Base-by-base conservation (phyloP, 1,140 invertebrate genomes). In the Drosophila nigromelanica region DNA sequence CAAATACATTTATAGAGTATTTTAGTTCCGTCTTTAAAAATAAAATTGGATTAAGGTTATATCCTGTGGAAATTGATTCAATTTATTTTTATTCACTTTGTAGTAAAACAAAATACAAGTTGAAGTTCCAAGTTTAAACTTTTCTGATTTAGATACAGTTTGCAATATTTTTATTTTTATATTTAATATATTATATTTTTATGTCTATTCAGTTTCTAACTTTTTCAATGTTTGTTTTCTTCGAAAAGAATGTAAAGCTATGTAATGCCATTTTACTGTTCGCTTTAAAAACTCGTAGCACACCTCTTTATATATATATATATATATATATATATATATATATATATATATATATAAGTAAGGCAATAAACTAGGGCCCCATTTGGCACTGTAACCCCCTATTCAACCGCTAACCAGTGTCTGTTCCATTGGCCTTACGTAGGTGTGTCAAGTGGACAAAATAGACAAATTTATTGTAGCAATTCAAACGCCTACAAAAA, bases 401-500 rank as follows among this genome's bases (percentile, higher is more conserved):
- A 61, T 43, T 60, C 39, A 40, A 11, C 33, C 39, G 58, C 50
- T 55, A 63, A 43, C 39, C 14, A 48, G 15, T 24, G 50, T 51
- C 43, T 43, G 50, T 42, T 21, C 60, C 33, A 50, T 35, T 43
- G 14, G 35, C 21, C 15, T 72, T 42, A 69, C 52, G 83, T 87
- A 82, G 82, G 82, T 82, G 82, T 79, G 83, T 73, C 82, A 77
- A 78, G 70, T 87, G 67, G 67, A 86, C 76, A 51, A 86, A 85
- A 85, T 71, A 67, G 60, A 78, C 68, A 63, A 79, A 87, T 77
- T 85, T 72, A 76, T 87, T 82, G 74, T 62, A 24, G 64, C 71
- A 82, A 67, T 75, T 80, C 50, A 18, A 39, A 51, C 61, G 78
- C 82, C 10, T 18, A 55, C 8, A 43, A 30, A 58, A 73, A 54